Evolutionary conservation across 2,113 vertebrate genomes (phyloP).

Genomic region (Aphelocoma coerulescens): DNA sequence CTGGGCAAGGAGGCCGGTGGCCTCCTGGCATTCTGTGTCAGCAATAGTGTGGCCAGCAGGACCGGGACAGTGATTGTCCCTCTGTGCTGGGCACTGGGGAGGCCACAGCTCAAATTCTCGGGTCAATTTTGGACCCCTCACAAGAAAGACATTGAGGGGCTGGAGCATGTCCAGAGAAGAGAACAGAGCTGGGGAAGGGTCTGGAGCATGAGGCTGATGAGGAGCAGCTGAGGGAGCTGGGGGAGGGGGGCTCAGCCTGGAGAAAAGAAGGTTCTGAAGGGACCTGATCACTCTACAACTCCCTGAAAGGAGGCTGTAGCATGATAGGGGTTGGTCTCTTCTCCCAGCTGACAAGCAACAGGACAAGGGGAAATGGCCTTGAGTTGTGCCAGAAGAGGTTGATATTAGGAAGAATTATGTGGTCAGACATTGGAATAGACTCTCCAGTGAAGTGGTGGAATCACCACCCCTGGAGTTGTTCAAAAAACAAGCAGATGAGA

Average conservation of each 20-base stretch:
- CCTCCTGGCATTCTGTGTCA: neutral
- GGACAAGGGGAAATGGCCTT: neutral
- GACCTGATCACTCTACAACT: neutral
- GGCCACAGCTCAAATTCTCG: neutral
- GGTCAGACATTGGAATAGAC: neutral
- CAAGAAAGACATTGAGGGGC: neutral
- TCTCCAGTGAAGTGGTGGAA: neutral
- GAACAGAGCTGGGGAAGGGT: neutral
- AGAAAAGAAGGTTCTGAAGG: neutral
- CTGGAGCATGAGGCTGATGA: neutral
- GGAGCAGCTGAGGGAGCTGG: neutral
- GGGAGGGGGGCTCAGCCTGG: neutral
- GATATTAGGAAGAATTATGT: neutral
- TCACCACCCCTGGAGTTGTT: neutral
- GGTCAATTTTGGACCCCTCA: neutral
- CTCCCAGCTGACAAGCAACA: neutral
- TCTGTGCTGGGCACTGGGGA: neutral
- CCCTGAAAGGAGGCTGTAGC: too few species aligned
- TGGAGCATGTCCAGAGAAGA: neutral
- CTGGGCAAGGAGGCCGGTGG: neutral
- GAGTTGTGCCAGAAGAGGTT: neutral
- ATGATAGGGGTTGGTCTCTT: neutral
- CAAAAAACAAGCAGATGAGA: neutral
- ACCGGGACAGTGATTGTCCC: neutral
- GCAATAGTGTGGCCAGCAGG: neutral